Base-by-base conservation (phyloP, 2,888 invertebrate species). In the Opisthograptis luteolata region DNA sequence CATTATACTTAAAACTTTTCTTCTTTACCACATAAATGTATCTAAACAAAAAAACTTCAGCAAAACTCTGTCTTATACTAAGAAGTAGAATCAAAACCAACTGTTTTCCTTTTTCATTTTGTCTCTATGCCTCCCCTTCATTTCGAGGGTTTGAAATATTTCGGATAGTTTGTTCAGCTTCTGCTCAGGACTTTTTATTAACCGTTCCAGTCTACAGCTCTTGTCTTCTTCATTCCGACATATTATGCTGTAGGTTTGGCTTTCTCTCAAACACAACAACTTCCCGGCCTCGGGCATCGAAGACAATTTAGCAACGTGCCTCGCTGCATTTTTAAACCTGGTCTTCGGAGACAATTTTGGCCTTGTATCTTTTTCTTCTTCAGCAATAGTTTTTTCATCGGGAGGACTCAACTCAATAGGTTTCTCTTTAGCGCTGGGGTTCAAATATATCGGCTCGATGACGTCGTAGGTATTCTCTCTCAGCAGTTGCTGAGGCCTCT, bases 401-500 rank as follows among this genome's bases (percentile, higher is more conserved):
- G 43, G 30, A 3, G 42, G 15, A 0, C 6, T 37, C 9, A 17
- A 10, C 3, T 47, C 27, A 1, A 54, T 44, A 8, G 76, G 75
- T 35, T 69, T 65, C 14, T 75, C 76, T 56, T 73, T 81, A 13
- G 70, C 53, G 50, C 72, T 81, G 1, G 79, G 66, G 14, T 72
- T 82, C 44, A 85, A 64, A 51, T 77, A 87, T 19, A 87, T 70
- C 0, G 90, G 90, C 45, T 89, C 78, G 35, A 91, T 76, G 5
- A 91, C 87, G 42, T 91, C 88, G 58, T 91, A 91, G 0, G 90
- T 90, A 53, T 91, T 89, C 66, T 90, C 89, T 56, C 90, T 68
- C 3, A 89, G 34, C 5, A 90, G 62, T 37, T 84, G 84, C 42
- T 85, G 86, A 0, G 87, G 86, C 42, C 73, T 84, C 48, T 66